phyloP scores from a whole-genome alignment of 2,797 vertebrate species.

The Channallabes apus region DNA sequence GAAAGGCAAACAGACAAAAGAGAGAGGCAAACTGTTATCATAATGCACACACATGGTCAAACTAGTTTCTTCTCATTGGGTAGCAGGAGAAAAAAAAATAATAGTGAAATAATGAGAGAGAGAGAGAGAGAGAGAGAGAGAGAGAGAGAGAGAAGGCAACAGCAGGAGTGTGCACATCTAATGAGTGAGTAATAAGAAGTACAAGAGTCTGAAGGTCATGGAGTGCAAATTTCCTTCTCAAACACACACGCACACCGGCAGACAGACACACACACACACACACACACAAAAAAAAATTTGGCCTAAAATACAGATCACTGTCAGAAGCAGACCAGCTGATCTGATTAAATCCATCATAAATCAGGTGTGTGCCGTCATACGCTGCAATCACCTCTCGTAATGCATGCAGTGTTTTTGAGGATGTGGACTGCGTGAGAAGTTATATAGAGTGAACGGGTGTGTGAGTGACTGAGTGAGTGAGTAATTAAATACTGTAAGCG shows the following conservation, averaged over 20 bases:
- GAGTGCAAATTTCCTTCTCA: not conserved
- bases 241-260: not conserved
- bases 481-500: not conserved
- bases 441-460: not conserved
- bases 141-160: not conserved
- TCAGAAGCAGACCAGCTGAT: not conserved
- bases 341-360: conserved; percentile 16
- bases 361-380: not conserved
- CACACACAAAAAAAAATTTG: not conserved
- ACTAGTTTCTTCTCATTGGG: not conserved
- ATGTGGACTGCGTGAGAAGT: not conserved
- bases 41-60: not conserved
- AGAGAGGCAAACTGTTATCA: not conserved
- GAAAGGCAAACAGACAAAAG: conserved; percentile 9
- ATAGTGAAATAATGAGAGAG: not conserved
- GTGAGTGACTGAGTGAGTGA: not conserved
- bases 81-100: not conserved
- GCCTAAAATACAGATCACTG: not conserved
- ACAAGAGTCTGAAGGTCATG: conserved; percentile 1
- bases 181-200: conserved; percentile 16
- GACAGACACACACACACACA: not conserved
- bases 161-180: conserved; percentile 15
- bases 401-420: not conserved
- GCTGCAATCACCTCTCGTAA: not conserved
- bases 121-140: not conserved